Evolutionary conservation across 2,113 vertebrate genomes (phyloP), one percentile per base, ranked within the genome.

Genomic region (Mola mola): DNA sequence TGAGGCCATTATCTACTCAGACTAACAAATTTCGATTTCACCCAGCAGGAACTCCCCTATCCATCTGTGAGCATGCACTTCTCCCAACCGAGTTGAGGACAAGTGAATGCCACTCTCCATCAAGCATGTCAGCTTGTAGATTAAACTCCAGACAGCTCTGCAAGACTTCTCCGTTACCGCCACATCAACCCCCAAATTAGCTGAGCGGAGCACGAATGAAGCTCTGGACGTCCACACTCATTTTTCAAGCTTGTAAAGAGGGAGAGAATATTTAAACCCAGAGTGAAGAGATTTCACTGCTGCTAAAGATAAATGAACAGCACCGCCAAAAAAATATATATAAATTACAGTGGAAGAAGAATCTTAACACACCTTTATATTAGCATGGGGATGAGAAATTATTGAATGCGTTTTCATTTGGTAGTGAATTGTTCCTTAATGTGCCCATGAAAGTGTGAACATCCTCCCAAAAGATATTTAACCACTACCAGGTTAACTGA

Each of bases 71-170:
- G 85, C 59, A 19, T 29, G 60, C 72, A 65, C 36, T 78, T 78
- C 78, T 86, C 65, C 78, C 68, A 70, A 60, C 43, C 9, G 60
- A 78, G 75, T 72, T 76, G 62, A 78, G 81, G 75, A 84, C 60
- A 83, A 83, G 77, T 83, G 81, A 87, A 82, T 72, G 78, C 75
- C 75, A 82, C 85, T 78, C 82, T 89, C 83, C 75, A 86, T 89
- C 83, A 87, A 82, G 72, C 75, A 65, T 80, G 83, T 86, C 87
- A 72, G 66, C 62, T 62, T 78, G 76, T 78, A 81, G 69, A 82
- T 84, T 78, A 81, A 55, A 53, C 50, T 61, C 8, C 61, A 74
- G 75, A 87, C 81, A 79, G 59, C 75, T 71, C 60, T 47, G 31
- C 67, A 70, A 76, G 80, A 84, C 71, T 70, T 71, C n/a, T 66